phyloP scores from a whole-genome alignment of 2,113 vertebrate species.

The Gulo gulo region DNA sequence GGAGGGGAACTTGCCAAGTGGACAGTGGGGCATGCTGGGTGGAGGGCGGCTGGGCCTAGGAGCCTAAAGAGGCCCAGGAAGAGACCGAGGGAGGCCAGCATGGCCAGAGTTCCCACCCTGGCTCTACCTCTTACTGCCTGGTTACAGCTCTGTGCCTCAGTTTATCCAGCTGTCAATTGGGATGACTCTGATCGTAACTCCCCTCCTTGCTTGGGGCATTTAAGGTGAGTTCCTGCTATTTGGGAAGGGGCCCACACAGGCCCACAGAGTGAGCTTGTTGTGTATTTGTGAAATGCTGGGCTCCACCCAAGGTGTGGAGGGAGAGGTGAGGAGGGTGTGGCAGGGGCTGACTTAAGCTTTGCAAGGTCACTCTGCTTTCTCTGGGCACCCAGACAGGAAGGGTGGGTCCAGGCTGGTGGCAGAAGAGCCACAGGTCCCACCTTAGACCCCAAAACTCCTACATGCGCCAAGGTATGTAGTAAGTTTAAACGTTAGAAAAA shows the following conservation, averaged over 20 bases:
- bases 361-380: background rate
- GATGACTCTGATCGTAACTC: background rate
- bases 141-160: background rate
- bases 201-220: background rate
- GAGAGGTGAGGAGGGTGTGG: background rate
- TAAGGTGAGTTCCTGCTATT: background rate
- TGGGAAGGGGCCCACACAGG: background rate
- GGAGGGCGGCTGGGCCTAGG: background rate
- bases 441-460: background rate
- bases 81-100: background rate
- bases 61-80: too few species aligned
- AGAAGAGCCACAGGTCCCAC: background rate
- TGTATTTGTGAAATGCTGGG: background rate
- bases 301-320: background rate
- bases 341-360: background rate
- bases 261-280: background rate
- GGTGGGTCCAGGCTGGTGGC: background rate
- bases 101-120: background rate
- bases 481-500: background rate
- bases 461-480: background rate
- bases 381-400: background rate
- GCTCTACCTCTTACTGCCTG: background rate
- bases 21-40: background rate
- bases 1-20: too few species aligned
- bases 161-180: background rate